Evolutionary conservation across 2,113 vertebrate genomes (phyloP).

Genomic region (Nesoenas mayeri): DNA sequence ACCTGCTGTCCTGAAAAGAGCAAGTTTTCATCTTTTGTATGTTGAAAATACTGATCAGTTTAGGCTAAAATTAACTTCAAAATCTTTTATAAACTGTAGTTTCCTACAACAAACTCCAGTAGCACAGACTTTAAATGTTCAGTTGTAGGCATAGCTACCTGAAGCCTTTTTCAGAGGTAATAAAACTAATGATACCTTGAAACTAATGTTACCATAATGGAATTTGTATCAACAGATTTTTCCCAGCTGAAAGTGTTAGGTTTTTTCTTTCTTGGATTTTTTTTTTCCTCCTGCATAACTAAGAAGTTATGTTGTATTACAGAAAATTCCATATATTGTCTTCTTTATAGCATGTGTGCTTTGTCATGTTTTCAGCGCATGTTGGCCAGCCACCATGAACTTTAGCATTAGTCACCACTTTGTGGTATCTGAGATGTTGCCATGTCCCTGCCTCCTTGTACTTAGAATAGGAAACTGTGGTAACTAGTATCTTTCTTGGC

Average conservation of each 20-base stretch:
- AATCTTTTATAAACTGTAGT: not conserved
- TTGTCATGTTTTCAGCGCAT: not conserved
- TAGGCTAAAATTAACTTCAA: not conserved
- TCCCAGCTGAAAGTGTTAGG: not conserved
- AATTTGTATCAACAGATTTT: not conserved
- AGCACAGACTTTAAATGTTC: not conserved
- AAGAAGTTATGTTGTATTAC: not conserved
- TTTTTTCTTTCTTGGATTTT: not conserved
- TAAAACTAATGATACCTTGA: not conserved
- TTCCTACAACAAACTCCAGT: accelerated
- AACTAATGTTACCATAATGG: not conserved
- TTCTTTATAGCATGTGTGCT: not conserved
- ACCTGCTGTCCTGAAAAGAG: not conserved
- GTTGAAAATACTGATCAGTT: not conserved
- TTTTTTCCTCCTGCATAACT: not conserved
- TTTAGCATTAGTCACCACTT: not conserved
- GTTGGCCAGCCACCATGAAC: not conserved
- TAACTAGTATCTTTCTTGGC: not conserved
- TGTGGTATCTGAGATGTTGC: not conserved
- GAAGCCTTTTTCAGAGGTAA: not conserved
- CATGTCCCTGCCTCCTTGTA: not conserved
- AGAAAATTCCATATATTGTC: not conserved
- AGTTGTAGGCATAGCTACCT: not conserved
- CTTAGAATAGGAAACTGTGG: conserved; percentile 8
- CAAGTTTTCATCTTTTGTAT: not conserved